Base-by-base conservation (phyloP, 2,113 vertebrate genomes). In the Daphoenositta chrysoptera region DNA sequence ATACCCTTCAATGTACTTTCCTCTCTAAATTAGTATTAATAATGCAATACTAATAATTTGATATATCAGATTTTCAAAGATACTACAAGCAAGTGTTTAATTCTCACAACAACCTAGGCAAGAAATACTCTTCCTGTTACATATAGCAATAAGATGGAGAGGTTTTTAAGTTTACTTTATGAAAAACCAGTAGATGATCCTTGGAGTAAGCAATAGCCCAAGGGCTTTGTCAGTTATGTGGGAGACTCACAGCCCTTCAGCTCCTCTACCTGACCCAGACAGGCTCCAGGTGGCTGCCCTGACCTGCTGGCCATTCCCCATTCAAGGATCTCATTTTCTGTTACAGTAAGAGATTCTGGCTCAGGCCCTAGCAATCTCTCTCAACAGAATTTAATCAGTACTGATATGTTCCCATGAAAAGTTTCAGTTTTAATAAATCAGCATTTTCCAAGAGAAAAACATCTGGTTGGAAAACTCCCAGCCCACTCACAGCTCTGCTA, bases 371-470 rank as follows among this genome's bases (percentile, higher is more conserved):
- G 81, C 60, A 91, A 76, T 79, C 61, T 95, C 91, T 95, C 77
- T 95, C 81, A n/a, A 61, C 84, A 96, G 61, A 94, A 96, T 95
- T 97, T 97, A 97, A 97, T 96, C 96, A 96, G 87, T 93, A 87
- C 94, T 97, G 95, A 96, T 96, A 94, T 57, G 83, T 96, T 96
- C 95, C 93, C 94, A 95, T 93, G 95, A 93, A 96, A 97, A 96
- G 91, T 91, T 96, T 97, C 94, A 85, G 94, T 94, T 96, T 81
- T 89, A 95, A 96, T 96, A 94, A 96, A 96, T 97, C 95, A 96
- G 65, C 73, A 35, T 91, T 95, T 95, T 97, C 83, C 81, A 94
- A 87, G 81, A 89, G 44, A 94, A 86, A 90, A 89, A 68, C 86
- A 93, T 95, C 93, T 96, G 91, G 40, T 72, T 96, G 91, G 95